Base-by-base conservation (phyloP, 2,113 vertebrate species). In the Oreochromis spilurus region DNA sequence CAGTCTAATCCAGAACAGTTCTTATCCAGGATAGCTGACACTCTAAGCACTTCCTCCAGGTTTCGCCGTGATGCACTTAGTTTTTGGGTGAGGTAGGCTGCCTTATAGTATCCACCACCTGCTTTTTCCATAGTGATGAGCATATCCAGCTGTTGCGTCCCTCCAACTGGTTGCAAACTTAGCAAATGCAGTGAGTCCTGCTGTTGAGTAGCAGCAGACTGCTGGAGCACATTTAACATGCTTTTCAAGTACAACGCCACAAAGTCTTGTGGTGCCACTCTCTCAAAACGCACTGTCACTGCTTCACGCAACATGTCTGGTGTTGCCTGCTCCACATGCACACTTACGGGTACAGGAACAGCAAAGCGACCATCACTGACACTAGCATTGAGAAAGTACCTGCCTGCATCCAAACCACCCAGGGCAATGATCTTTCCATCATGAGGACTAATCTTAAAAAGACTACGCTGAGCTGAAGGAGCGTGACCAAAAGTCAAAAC, bases 1-100 rank as follows among this genome's bases (percentile, higher is more conserved):
- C 99, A 99, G 91, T 98, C 97, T 91, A 99, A 95, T 31, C 98
- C 98, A 0, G 98, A 98, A 91, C 99, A 99, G 96, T 99, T 99
- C 95, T 99, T 99, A 85, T 99, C 99, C 90, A 99, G 90, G 92
- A 99, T 97, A 60, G 98, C 97, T 0, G 98, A 97, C 89, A 99
- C 97, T 38, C 96, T 96, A 89, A 99, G 96, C 77, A 97, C 97
- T 65, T 97, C 97, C 92, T 99, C 98, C 94, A 99, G 96, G 81
- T 97, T 97, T 83, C 97, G 94, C 82, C 98, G 97, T 1, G 98
- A 97, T 0, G 96, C 97, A 82, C 97, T 97, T 52, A 99, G 97
- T 95, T 99, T 99, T 96, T 99, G 98, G 54, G 98, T 98, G 87
- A 99, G 96, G 92, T 97, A 98, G 50, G 98, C 97, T 0, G 98